These are phyloP conservation scores for Mythimna vitellina DNA, from an alignment of 2,888 invertebrate genomes.

Conservation along the genomic window DNA sequence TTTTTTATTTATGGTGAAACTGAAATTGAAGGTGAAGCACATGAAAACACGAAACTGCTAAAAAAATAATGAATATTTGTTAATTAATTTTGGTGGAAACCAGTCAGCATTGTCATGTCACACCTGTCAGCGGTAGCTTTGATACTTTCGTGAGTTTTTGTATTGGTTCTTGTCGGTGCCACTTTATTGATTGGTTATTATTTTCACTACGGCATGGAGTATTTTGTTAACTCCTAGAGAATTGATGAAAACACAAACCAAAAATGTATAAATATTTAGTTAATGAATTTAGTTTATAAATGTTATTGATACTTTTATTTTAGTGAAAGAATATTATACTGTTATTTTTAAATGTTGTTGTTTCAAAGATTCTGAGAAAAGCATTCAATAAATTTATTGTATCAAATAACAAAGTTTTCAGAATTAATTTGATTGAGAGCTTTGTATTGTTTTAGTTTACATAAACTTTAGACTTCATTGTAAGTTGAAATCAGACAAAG, in stretches of 20 bases:
- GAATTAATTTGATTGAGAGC: neutral
- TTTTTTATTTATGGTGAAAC: no score
- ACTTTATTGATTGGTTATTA: neutral
- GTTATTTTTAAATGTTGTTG: neutral
- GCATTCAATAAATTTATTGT: neutral
- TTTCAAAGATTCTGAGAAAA: neutral
- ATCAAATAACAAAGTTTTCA: neutral
- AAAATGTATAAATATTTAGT: neutral
- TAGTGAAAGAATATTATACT: neutral
- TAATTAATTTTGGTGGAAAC: neutral
- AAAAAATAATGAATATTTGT: neutral
- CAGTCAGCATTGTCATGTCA: neutral
- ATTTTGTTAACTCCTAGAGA: neutral
- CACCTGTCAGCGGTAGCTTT: no score
- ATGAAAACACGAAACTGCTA: neutral
- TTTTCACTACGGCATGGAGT: neutral
- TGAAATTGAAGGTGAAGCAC: neutral
- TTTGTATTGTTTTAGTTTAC: neutral
- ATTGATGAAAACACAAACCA: neutral
- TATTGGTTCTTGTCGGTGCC: neutral
- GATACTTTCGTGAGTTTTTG: neutral
- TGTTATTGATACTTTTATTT: neutral
- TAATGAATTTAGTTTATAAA: neutral
- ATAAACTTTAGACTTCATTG: neutral
- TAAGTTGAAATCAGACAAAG: neutral